Conservation (phyloP, 2,888 invertebrate genomes). For the Gnatocerus cornutus region DNA sequence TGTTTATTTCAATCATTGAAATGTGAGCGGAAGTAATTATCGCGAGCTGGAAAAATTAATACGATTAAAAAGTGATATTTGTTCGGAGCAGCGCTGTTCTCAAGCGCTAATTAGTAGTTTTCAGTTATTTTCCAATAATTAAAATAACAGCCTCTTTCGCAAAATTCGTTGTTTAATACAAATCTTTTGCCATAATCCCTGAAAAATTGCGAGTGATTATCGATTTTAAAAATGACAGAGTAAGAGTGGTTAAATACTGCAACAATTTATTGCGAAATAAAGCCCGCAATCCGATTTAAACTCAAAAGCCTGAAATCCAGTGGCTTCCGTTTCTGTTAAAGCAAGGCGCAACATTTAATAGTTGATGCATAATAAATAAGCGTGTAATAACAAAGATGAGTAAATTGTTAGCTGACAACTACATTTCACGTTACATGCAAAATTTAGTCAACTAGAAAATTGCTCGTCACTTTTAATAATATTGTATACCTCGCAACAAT, state of each 20-base stretch:
- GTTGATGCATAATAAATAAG: conserved; percentile 14
- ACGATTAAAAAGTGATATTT: too few species aligned
- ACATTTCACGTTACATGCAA: not conserved
- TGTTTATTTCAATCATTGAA: not conserved
- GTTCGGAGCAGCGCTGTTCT: too few species aligned
- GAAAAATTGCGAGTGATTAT: not conserved
- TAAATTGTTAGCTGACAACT: not conserved
- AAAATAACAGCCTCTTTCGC: too few species aligned
- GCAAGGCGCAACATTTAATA: conserved; percentile 8
- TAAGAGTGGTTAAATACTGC: not conserved
- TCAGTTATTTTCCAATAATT: too few species aligned
- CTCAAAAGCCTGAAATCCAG: conserved; percentile 11
- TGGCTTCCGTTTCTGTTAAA: conserved; percentile 16
- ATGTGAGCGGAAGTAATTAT: not conserved
- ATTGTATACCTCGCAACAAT: too few species aligned
- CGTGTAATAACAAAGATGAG: conserved; percentile 3
- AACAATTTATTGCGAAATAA: conserved; percentile 19
- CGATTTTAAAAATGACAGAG: not conserved
- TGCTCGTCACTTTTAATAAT: too few species aligned
- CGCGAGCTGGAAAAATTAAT: too few species aligned
- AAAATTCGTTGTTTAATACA: too few species aligned
- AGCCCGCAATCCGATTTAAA: conserved; percentile 10
- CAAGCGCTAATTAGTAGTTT: too few species aligned
- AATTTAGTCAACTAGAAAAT: not conserved
- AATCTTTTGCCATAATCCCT: too few species aligned